Base-by-base conservation (phyloP, 2,888 invertebrate species). In the Myopa tessellatipennis region DNA sequence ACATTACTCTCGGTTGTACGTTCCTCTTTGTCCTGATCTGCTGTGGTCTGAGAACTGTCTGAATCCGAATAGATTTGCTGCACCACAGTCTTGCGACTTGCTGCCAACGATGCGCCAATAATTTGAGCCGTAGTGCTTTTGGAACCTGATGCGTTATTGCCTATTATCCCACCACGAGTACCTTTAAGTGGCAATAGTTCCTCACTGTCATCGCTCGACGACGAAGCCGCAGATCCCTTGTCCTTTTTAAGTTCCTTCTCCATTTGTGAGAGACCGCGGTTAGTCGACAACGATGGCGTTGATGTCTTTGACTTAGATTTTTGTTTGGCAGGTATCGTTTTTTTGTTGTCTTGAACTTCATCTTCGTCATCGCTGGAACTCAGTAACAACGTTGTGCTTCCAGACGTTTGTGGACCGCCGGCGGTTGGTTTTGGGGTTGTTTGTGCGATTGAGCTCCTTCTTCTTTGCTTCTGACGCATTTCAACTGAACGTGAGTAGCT, bases 51-150 rank as follows among this genome's bases (percentile, higher is more conserved):
- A 10, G 86, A 85, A 81, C 89, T 90, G 77, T 91, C 90, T 82
- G 94, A 95, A 83, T 96, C 95, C 0, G 96, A 96, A 89, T 96
- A 96, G 83, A 96, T 96, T 79, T 94, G 93, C 34, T 94, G 93
- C 16, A 93, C 90, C n/a, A 92, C 92, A 80, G 90, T 90, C 82
- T 91, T 92, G 71, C 85, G 85, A 72, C 78, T 83, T 3, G 80
- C 68, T 34, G 77, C 63, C 4, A 73, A 18, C 10, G 67, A 16
- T 2, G 70, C 45, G 16, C 26, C 50, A 63, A 14, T 16, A 40
- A 10, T 67, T 3, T 36, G 60, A 16, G 71, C 67, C 7, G 67
- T 70, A 74, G 70, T 26, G 36, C 77, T 36, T 16, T 68, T 40
- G 26, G 70, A 72, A 61, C 76, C 73, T 36, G 74, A 67, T 34